phyloP scores from a whole-genome alignment of 2,113 vertebrate species.

The human (Homo sapiens) region DNA sequence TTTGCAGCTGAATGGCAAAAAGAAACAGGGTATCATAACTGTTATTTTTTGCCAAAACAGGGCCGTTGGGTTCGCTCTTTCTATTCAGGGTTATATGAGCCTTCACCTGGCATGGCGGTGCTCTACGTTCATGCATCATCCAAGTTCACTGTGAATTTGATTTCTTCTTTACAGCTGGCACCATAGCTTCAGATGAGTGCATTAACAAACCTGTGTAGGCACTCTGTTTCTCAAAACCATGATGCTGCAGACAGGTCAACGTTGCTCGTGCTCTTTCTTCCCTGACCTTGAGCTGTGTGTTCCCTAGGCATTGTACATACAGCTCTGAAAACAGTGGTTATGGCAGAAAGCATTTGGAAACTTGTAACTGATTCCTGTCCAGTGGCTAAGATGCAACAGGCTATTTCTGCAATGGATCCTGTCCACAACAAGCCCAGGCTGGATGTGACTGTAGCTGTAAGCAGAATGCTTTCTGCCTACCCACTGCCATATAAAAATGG shows the following conservation, averaged over 20 bases:
- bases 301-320: not conserved
- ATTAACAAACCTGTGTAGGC: not conserved
- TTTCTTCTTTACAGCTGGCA: not conserved
- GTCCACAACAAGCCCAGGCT: not conserved
- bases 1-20: not conserved
- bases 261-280: not conserved
- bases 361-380: slow-evolving; percentile 47
- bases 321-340: slow-evolving; percentile 41
- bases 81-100: not conserved
- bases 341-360: slow-evolving; percentile 49
- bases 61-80: not conserved
- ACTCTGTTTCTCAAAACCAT: not conserved
- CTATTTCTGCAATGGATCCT: slow-evolving; percentile 32
- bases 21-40: not conserved
- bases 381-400: slow-evolving; percentile 5
- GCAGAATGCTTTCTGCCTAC: not conserved
- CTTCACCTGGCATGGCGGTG: not conserved
- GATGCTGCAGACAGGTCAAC: not conserved
- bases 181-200: not conserved
- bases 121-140: not conserved
- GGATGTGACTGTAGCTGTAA: not conserved
- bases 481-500: not conserved
- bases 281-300: not conserved
- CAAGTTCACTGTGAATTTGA: not conserved
- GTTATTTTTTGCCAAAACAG: not conserved